phyloP scores from a whole-genome alignment of 2,797 vertebrate genomes.

The Microctenopoma stevenorrisi region DNA sequence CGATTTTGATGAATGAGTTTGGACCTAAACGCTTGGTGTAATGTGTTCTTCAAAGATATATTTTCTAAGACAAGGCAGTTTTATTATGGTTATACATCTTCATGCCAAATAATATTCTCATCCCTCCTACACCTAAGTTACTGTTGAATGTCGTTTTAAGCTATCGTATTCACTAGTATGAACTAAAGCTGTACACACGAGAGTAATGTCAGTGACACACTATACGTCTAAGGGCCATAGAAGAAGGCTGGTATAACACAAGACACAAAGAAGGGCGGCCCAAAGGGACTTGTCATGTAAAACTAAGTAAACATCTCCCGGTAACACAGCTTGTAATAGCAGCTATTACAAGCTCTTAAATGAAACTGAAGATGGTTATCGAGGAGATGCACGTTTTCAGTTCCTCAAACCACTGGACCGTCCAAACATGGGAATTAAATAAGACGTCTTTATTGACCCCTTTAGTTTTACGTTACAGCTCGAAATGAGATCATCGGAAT shows the following conservation, averaged over 20 bases:
- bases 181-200: neutral
- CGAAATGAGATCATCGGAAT: slow-evolving; percentile 76
- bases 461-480: slow-evolving; percentile 76
- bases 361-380: slow-evolving; percentile 67
- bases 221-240: slow-evolving; percentile 7
- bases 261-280: slow-evolving; percentile 2
- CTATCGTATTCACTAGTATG: neutral
- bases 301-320: slow-evolving; percentile 40
- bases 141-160: neutral
- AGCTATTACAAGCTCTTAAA: slow-evolving; percentile 33
- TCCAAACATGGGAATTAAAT: slow-evolving; percentile 64
- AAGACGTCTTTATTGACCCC: slow-evolving; percentile 76
- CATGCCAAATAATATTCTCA: neutral
- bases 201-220: neutral
- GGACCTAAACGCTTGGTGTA: slow-evolving; percentile 28
- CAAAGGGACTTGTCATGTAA: slow-evolving; percentile 46
- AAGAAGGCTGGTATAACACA: slow-evolving; percentile 20
- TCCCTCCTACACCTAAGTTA: neutral
- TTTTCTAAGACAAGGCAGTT: slow-evolving; percentile 37
- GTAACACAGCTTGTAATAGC: slow-evolving; percentile 15
- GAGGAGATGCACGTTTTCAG: slow-evolving; percentile 37
- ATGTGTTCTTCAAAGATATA: slow-evolving; percentile 20
- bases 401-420: slow-evolving; percentile 50
- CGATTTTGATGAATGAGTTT: slow-evolving; percentile 42
- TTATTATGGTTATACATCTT: slow-evolving; percentile 29